Evolutionary conservation across 1,140 invertebrate species (phyloP).

Genomic region (Leptinotarsa defecta): DNA sequence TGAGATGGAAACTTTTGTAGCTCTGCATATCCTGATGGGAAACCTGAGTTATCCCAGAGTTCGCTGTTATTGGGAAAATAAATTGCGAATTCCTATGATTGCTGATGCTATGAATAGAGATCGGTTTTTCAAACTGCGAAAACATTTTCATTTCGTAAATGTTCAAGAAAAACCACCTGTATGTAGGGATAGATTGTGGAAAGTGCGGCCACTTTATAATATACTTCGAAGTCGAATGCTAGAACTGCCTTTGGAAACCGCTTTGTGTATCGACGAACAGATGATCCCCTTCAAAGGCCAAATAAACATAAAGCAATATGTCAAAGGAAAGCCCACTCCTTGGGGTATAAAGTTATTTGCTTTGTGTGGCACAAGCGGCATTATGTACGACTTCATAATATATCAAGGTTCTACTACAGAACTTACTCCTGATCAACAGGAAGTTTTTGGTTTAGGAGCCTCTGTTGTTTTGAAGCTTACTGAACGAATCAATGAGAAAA

Average conservation of each 20-base stretch:
- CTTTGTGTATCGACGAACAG: conserved; percentile 43
- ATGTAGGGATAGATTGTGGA: conserved; percentile 42
- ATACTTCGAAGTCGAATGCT: conserved; percentile 35
- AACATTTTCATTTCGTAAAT: conserved; percentile 12
- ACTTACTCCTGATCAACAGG: conserved; percentile 10
- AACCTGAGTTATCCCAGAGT: conserved; percentile 28
- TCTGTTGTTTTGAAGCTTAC: conserved; percentile 27
- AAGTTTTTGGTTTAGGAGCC: conserved; percentile 25
- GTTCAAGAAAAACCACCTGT: not conserved
- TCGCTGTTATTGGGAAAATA: conserved; percentile 32
- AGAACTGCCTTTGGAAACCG: conserved; percentile 35
- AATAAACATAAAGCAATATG: conserved; percentile 38
- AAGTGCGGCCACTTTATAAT: conserved; percentile 46
- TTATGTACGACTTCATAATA: conserved; percentile 18
- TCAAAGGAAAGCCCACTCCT: conserved; percentile 33
- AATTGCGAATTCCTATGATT: conserved; percentile 19
- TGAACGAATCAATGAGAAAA: conserved; percentile 47
- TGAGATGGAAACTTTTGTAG: conserved; percentile 34
- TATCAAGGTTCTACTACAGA: conserved; percentile 34
- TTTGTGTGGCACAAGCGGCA: not conserved
- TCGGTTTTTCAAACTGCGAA: conserved; percentile 12
- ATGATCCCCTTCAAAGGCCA: conserved; percentile 51
- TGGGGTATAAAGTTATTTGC: conserved; percentile 38
- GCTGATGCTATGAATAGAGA: conserved; percentile 7
- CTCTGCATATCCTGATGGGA: conserved; percentile 35